phyloP scores from a whole-genome alignment of 2,113 vertebrate species.

The Talpa occidentalis region DNA sequence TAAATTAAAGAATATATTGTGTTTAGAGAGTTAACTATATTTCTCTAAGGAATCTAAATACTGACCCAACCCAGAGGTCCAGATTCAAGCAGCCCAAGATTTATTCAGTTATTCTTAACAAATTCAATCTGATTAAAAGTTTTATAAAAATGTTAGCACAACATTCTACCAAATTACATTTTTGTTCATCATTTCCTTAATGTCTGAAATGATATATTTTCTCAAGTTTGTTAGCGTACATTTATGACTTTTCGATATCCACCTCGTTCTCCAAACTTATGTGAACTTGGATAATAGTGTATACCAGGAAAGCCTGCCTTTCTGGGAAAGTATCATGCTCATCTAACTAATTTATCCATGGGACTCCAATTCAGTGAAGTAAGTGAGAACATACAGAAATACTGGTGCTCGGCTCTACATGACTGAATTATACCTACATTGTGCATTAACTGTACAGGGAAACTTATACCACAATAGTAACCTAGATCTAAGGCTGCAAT shows the following conservation, averaged over 20 bases:
- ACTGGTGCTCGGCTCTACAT: background rate
- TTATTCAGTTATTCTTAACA: background rate
- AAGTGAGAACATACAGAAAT: constrained; percentile 16
- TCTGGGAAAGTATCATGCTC: background rate
- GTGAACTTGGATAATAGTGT: background rate
- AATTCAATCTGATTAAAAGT: background rate
- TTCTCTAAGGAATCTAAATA: background rate
- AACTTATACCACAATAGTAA: background rate
- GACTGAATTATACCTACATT: background rate
- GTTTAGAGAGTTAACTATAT: background rate
- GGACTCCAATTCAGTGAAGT: background rate
- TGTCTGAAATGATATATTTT: background rate
- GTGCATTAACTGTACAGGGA: background rate
- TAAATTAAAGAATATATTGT: background rate
- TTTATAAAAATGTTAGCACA: background rate
- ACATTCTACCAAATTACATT: background rate
- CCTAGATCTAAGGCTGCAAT: background rate
- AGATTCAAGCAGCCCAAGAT: background rate
- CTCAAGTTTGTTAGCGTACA: background rate
- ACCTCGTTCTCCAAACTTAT: background rate
- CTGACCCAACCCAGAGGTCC: background rate
- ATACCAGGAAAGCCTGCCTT: background rate
- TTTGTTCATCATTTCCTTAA: background rate
- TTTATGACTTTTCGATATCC: background rate
- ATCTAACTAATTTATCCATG: background rate